phyloP scores from a whole-genome alignment of 2,797 vertebrate genomes.

The Catharus ustulatus region DNA sequence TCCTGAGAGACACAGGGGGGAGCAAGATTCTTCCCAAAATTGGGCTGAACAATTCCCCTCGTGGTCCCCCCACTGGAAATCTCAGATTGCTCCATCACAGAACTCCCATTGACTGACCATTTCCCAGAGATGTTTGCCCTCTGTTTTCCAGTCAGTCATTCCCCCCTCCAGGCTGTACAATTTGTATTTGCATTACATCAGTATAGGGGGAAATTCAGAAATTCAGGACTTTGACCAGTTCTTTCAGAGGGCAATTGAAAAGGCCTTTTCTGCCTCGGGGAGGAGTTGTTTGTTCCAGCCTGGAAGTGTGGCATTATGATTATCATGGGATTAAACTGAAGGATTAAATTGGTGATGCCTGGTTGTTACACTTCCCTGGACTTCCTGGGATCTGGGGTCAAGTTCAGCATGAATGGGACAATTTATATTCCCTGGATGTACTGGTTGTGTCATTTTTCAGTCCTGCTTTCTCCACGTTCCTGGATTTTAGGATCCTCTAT shows the following conservation, averaged over 20 bases:
- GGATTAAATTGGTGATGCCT: neutral
- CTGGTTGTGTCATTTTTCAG: neutral
- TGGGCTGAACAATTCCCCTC: neutral
- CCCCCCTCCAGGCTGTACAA: neutral
- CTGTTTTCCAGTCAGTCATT: neutral
- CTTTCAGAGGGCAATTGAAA: neutral
- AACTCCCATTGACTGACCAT: neutral
- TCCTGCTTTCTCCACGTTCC: rapidly evolving
- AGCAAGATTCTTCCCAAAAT: neutral
- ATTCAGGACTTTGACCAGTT: neutral
- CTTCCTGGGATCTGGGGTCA: neutral
- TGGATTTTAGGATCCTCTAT: neutral
- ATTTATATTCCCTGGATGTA: neutral
- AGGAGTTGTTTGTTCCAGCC: neutral
- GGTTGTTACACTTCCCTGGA: neutral
- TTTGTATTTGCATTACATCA: conserved; percentile 15
- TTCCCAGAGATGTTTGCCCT: neutral
- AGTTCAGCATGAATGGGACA: neutral
- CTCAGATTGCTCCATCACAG: neutral
- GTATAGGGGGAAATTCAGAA: neutral
- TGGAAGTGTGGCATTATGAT: neutral
- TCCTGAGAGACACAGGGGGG: neutral
- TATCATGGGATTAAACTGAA: neutral
- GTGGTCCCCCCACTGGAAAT: neutral
- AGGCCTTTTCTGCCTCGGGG: neutral